Evolutionary conservation across 2,113 vertebrate genomes (phyloP), one percentile per base, ranked within the genome.

Genomic region (Jaculus jaculus): DNA sequence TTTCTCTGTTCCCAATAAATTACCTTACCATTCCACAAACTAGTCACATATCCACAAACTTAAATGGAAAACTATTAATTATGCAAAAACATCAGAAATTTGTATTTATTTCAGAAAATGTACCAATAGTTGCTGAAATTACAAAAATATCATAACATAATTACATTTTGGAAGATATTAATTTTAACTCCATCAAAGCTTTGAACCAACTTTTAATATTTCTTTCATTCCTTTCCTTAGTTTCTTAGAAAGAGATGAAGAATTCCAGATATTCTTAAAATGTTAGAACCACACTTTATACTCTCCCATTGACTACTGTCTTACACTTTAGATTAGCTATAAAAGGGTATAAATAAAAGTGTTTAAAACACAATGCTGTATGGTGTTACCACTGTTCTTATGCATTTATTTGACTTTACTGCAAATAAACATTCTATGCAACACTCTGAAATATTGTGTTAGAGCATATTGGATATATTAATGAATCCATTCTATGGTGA

Each of bases 1-100:
- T 98, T 98, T 95, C 93, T 96, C 97, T 98, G 98, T 98, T 92
- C 75, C 47, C 51, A 81, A 93, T 92, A 97, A 89, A 93, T 95
- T 73, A 93, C 90, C 81, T 72, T 93, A 39, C 92, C 94, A 88
- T 97, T 95, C 79, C 61, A 94, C 94, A 83, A 95, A 94, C 89
- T 96, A 63, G 24, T 95, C 85, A 93, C 87, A 95, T 47, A 96
- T 97, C 60, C 66, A 75, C 74, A 95, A 91, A 95, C 61, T 47
- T 58, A 86, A 80, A 74, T 74, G n/a, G 21, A 97, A 94, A 80
- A 16, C 90, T 60, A 93, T 85, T 95, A 95, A 65, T 91, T 17
- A 32, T 30, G 24, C 32, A 96, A 83, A 87, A 84, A 26, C 37
- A 85, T 89, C 95, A 65, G 90, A 63, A 94, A 82, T 51, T 34